Conservation (phyloP, 2,113 vertebrate genomes). For the Notiomystis cincta region DNA sequence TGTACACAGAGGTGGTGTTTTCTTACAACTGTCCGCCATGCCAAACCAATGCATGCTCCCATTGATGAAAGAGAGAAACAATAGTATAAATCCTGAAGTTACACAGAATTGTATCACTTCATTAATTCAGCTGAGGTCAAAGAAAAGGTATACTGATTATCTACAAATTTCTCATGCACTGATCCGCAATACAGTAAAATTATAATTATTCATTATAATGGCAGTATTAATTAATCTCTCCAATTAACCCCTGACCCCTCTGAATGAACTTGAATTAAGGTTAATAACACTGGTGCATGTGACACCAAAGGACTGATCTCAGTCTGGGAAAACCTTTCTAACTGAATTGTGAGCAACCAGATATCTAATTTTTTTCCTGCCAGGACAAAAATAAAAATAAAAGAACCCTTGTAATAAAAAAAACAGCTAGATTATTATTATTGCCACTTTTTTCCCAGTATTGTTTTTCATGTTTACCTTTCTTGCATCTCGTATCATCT, state of each 20-base stretch:
- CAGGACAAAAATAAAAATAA: background rate
- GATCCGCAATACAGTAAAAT: background rate
- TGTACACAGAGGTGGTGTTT: background rate
- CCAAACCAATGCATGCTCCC: background rate
- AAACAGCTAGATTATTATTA: background rate
- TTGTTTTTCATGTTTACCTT: conserved; percentile 79
- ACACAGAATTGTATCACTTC: background rate
- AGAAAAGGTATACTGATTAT: background rate
- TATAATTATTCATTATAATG: background rate
- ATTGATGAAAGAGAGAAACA: background rate
- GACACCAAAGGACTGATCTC: background rate
- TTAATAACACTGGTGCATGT: background rate
- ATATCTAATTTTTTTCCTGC: background rate
- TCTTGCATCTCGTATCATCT: conserved; percentile 88
- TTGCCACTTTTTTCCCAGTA: background rate
- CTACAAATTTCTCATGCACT: background rate
- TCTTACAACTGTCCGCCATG: background rate
- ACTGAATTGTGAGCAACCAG: background rate
- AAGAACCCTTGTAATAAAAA: background rate
- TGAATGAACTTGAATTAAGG: background rate
- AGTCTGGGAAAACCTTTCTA: background rate
- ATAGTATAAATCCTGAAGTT: background rate
- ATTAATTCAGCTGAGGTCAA: background rate
- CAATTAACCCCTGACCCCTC: background rate
- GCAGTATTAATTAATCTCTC: background rate